Base-by-base conservation (phyloP, 2,797 vertebrate species). In the Lindbergichthys nudifrons region DNA sequence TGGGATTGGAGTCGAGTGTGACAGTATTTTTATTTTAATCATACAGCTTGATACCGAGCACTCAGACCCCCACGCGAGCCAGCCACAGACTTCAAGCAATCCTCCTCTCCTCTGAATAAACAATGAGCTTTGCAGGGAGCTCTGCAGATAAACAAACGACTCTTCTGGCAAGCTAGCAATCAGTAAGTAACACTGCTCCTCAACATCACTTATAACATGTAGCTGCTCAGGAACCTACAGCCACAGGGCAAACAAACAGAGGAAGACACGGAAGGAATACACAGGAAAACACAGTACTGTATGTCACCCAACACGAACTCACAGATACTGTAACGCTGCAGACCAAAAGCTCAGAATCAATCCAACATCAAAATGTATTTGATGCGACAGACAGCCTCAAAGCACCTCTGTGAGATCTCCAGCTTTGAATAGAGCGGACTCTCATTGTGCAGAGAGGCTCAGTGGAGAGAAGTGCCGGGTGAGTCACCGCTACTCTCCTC, bases 401-500 rank as follows among this genome's bases (percentile, higher is more conserved):
- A 85, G 80, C 67, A 48, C 41, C 73, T 84, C 77, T 74, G 79
- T 77, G 81, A 81, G 82, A 87, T 83, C 75, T 73, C 45, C 73
- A 67, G 79, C 84, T 81, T 77, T 73, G 54, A 83, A 83, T 42
- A 45, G 41, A 80, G 77, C 62, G 57, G 60, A 77, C 65, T 75
- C 79, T 77, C 56, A 70, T 76, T 82, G 66, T 75, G 62, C 66
- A 57, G 61, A 72, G 60, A 67, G 70, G 77, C 65, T 79, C 47
- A 4, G 76, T 8, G 52, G 73, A 65, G 65, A 84, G 72, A 77
- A 79, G 77, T 77, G 79, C 51, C 41, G 12, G 70, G 70, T 91
- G 90, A 92, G 81, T 91, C 86, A 91, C 80, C 70, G 48, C 79
- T 50, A n/a, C 77, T 82, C 81, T 84, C 73, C 32, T 75, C 77